Base-by-base conservation (phyloP, 2,888 invertebrate genomes). In the Coleophora flavipennella region DNA sequence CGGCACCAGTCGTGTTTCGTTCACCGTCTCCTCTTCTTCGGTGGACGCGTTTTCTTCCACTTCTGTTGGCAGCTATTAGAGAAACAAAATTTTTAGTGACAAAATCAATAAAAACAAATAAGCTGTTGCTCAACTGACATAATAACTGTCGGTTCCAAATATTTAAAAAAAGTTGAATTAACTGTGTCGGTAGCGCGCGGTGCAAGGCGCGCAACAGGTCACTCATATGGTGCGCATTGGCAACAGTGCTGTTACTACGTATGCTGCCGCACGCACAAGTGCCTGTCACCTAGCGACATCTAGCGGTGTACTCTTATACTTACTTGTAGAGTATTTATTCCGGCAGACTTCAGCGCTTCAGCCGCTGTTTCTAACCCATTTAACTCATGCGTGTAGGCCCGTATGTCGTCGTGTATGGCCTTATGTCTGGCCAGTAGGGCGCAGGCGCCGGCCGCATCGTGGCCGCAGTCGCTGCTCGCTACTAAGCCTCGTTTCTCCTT, bases 401-500 rank as follows among this genome's bases (percentile, higher is more conserved):
- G 89, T 31, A 98, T 86, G 81, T 97, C 96, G 32, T 94, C 95
- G 67, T 95, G 93, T 6, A 96, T 83, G 53, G 94, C 93, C 41
- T 91, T 89, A 71, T 97, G 97, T 0, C 98, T 85, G 41, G 94
- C 93, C 2, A 97, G 84, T 38, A 97, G 79, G 0, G 97, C 96
- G 55, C 92, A 93, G 0, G 96, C 96, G 41, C 93, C 92, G 0
- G 95, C 94, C 57, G 97, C 97, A 79, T 97, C 97, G 11, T 90
- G 90, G 1, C 99, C 99, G 62, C 92, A 93, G 83, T 99, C 99
- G 37, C 89, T 89, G 0, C 95, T 95, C 9, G 91, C 89, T 10
- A 97, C 94, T 31, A 99, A 86, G 0, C 97, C 93, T 76, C 95
- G 92, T 77, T 96, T 97, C 73, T 99, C 99, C 53, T 95, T 94